Conservation (phyloP, 37 sponge, comb jelly and placozoan genomes). For the Beroe ovata region DNA sequence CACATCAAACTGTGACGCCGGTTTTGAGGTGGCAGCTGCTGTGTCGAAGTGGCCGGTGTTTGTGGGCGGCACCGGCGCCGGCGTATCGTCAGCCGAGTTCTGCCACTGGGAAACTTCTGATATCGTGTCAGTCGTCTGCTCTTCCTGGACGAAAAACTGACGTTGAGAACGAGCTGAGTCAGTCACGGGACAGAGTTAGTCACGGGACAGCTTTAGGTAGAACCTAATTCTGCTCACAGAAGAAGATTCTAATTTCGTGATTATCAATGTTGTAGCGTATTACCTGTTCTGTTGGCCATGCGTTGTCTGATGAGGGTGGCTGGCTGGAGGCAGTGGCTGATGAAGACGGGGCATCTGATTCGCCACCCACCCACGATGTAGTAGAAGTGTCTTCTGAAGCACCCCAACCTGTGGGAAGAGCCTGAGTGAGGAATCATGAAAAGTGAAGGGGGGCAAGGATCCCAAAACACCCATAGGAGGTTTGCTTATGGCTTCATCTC, state of each 20-base stretch:
- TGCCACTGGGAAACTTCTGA: not conserved
- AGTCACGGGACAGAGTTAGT: no score
- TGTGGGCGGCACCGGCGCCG: no score
- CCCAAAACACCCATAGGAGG: no score
- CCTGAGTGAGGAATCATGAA: no score
- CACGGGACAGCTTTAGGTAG: no score
- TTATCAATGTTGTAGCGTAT: no score
- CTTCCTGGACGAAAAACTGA: not conserved
- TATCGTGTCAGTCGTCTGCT: not conserved
- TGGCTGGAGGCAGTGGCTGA: not conserved
- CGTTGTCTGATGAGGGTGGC: not conserved
- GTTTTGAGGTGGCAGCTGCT: not conserved
- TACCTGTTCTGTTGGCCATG: not conserved
- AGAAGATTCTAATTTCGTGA: no score
- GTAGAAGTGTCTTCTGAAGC: conserved; percentile 4
- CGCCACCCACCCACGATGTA: not conserved
- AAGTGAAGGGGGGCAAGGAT: no score
- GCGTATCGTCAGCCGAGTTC: not conserved
- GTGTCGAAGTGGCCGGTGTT: not conserved
- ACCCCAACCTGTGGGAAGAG: no score
- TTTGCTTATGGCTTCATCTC: no score
- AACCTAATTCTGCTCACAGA: no score
- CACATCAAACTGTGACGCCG: not conserved
- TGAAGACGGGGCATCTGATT: not conserved
- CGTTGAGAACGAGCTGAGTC: no score